These are phyloP conservation scores for Donacobius atricapilla DNA, from an alignment of 2,113 vertebrate genomes.

Conservation along the genomic window DNA sequence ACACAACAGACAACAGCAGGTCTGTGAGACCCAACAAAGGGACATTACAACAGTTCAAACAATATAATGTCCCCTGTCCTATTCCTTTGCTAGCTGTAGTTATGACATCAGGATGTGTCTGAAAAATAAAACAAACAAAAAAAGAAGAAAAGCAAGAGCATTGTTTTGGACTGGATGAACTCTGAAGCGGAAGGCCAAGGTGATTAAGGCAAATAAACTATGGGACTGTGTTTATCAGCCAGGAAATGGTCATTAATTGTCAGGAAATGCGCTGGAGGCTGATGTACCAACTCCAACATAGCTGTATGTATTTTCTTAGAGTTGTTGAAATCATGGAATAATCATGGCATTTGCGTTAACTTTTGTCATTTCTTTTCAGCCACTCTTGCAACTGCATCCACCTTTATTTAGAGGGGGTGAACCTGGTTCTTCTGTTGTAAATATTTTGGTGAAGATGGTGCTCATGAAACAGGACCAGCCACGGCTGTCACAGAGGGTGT, in stretches of 20 bases:
- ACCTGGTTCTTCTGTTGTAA: not conserved
- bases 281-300: not conserved
- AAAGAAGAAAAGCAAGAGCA: not conserved
- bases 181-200: constrained; percentile 10
- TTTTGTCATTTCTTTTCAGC: not conserved
- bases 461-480: not conserved
- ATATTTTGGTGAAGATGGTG: not conserved
- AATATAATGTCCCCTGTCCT: not conserved
- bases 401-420: not conserved
- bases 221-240: not conserved
- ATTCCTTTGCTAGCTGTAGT: not conserved
- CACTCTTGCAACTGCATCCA: not conserved
- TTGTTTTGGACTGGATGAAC: constrained; percentile 28
- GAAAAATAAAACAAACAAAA: not conserved
- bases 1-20: not conserved
- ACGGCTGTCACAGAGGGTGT: rapidly evolving
- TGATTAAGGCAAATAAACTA: constrained; percentile 26
- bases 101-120: not conserved
- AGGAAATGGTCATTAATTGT: constrained; percentile 33
- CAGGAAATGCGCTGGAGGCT: not conserved
- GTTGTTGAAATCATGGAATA: not conserved
- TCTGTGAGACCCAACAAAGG: not conserved
- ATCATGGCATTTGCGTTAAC: not conserved
- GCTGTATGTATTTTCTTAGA: not conserved
- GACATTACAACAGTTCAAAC: not conserved